These are phyloP conservation scores for Hydrotaea diabolus DNA, from an alignment of 2,888 invertebrate species.

Conservation along the genomic window DNA sequence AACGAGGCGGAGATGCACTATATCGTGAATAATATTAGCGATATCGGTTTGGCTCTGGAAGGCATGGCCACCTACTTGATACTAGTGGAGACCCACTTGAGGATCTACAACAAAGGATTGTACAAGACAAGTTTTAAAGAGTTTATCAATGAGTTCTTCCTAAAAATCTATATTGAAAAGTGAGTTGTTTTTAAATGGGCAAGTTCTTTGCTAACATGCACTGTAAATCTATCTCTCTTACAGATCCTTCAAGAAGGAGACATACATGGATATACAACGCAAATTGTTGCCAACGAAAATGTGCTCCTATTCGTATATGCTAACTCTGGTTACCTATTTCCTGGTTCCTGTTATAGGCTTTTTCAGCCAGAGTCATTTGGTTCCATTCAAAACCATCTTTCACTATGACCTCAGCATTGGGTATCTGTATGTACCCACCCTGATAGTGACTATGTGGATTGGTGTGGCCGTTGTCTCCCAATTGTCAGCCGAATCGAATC, in stretches of 20 bases:
- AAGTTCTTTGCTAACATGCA: too few species aligned
- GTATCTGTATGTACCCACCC: constrained; percentile 69
- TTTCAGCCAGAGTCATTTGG: constrained; percentile 68
- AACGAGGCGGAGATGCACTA: constrained; percentile 64
- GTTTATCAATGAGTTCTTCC: constrained; percentile 73
- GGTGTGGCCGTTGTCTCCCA: constrained; percentile 71
- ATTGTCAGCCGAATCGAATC: constrained; percentile 74
- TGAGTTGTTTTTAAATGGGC: constrained; percentile 40
- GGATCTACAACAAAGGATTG: constrained; percentile 64
- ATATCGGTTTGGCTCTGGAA: constrained; percentile 62
- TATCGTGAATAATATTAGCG: constrained; percentile 54
- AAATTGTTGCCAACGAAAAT: constrained; percentile 71
- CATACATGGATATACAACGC: constrained; percentile 69
- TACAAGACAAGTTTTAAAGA: constrained; percentile 67
- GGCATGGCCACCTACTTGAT: constrained; percentile 63
- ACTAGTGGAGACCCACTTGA: constrained; percentile 63
- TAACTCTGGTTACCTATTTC: constrained; percentile 70
- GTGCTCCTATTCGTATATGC: constrained; percentile 71
- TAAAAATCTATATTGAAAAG: constrained; percentile 71
- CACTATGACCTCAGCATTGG: constrained; percentile 72
- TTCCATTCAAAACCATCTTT: constrained; percentile 73
- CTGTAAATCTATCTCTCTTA: background rate
- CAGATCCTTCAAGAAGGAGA: constrained; percentile 63
- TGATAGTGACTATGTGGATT: constrained; percentile 71
- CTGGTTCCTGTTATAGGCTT: constrained; percentile 70